Conservation (phyloP, 1,140 invertebrate species). For the Mactra quadrangularis region DNA sequence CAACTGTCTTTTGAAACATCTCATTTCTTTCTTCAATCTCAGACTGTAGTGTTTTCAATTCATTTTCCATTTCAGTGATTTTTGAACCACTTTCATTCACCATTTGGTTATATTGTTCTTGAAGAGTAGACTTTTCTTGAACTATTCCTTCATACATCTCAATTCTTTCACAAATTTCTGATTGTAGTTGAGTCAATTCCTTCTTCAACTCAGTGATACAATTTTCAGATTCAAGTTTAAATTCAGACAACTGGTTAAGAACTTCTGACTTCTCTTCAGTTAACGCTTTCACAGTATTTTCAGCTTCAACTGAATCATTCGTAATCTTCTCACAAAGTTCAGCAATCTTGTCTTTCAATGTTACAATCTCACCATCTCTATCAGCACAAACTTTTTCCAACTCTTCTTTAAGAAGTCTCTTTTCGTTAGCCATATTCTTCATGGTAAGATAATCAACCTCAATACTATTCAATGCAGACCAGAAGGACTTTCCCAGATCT, state of each 20-base stretch:
- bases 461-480: constrained; percentile 6
- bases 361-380: background rate
- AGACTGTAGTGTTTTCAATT: background rate
- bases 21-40: background rate
- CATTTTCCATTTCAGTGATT: background rate
- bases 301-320: background rate
- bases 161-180: too few relatives aligned
- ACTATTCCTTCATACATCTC: background rate
- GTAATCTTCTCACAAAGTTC: background rate
- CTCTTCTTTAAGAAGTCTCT: background rate
- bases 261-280: background rate
- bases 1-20: background rate
- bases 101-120: background rate
- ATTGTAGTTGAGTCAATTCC: too few relatives aligned
- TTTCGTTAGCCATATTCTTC: constrained; percentile 35
- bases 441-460: constrained; percentile 36
- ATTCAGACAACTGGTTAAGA: background rate
- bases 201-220: background rate
- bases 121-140: background rate
- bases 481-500: constrained; percentile 33
- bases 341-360: constrained; percentile 1
- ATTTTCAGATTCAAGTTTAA: background rate
- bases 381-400: constrained; percentile 8
- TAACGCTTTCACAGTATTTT: background rate
- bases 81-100: background rate